phyloP scores from a whole-genome alignment of 2,113 vertebrate species.

The Ploceus nigricollis region DNA sequence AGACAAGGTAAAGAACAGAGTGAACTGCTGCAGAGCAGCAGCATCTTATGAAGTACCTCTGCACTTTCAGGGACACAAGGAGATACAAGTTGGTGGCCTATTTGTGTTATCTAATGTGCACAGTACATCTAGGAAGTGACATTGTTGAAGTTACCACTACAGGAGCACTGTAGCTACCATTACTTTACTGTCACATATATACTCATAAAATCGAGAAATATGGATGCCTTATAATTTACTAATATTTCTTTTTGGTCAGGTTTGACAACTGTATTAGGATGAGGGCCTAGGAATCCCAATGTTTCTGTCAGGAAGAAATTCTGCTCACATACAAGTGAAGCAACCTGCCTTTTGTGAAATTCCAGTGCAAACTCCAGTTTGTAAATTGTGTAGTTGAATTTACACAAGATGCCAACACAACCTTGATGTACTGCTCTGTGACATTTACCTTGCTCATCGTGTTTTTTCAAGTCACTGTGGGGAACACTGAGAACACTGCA shows the following conservation, averaged over 20 bases:
- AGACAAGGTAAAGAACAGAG: neutral
- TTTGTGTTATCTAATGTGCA: neutral
- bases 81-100: neutral
- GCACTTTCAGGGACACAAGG: neutral
- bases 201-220: neutral
- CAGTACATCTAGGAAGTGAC: neutral
- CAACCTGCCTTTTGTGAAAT: neutral
- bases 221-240: neutral
- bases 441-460: neutral
- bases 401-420: neutral
- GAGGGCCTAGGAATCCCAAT: neutral
- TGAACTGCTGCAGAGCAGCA: neutral
- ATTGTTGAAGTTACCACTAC: neutral
- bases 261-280: neutral
- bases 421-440: neutral
- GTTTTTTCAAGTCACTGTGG: neutral
- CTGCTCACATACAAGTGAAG: neutral
- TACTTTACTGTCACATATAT: neutral
- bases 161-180: neutral
- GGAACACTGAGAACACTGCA: neutral
- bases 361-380: neutral
- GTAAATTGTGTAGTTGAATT: neutral
- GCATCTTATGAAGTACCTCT: neutral
- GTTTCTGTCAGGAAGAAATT: neutral
- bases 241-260: neutral